phyloP scores from a whole-genome alignment of 2,888 invertebrate genomes.

The Hypercompe scribonia region DNA sequence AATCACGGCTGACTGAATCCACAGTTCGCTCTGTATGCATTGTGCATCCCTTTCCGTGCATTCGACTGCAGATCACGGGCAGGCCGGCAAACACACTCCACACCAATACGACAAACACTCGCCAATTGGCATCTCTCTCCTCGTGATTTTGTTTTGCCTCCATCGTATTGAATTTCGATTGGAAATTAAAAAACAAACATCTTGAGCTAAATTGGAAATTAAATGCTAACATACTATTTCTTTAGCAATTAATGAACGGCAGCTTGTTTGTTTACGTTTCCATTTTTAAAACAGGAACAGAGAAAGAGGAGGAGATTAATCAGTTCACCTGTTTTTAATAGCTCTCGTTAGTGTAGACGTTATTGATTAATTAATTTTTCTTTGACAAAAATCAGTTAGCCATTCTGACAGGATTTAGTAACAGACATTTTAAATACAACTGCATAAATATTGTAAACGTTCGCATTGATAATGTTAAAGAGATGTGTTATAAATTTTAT shows the following conservation, averaged over 20 bases:
- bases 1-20: slow-evolving; percentile 72
- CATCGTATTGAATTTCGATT: slow-evolving; percentile 59
- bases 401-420: too few species aligned
- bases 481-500: not conserved
- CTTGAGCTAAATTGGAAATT: not conserved
- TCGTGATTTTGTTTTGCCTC: slow-evolving; percentile 69
- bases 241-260: not conserved
- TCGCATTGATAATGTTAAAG: too few species aligned
- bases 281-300: too few species aligned
- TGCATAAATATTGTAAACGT: too few species aligned
- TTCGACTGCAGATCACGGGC: slow-evolving; percentile 72
- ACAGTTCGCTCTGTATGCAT: slow-evolving; percentile 76
- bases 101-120: slow-evolving; percentile 77
- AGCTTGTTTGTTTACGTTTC: too few species aligned
- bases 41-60: slow-evolving; percentile 68
- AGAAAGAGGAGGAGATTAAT: too few species aligned
- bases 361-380: too few species aligned
- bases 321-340: not conserved
- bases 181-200: slow-evolving; percentile 33
- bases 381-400: too few species aligned
- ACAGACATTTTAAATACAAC: too few species aligned
- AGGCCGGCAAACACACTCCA: slow-evolving; percentile 56
- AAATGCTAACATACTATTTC: not conserved
- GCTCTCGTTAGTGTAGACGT: too few species aligned
- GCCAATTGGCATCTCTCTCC: slow-evolving; percentile 69